Conservation (phyloP, 2,888 invertebrate species). For the Myathropa florea region DNA sequence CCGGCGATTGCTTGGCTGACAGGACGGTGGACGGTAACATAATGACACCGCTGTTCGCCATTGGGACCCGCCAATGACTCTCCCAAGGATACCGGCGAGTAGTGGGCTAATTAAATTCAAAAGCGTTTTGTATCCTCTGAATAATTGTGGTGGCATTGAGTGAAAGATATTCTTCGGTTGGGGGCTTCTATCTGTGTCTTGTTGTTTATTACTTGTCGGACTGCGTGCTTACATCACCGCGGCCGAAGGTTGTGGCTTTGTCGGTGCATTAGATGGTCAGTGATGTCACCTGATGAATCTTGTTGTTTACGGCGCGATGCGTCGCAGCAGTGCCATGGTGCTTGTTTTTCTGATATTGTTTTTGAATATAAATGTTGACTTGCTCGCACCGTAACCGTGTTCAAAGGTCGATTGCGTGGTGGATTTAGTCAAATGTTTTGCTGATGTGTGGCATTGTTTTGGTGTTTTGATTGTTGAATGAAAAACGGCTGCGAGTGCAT, state of each 20-base stretch:
- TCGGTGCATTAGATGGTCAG: not conserved
- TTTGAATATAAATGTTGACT: not conserved
- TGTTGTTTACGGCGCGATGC: not conserved
- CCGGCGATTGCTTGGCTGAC: slow-evolving; percentile 25
- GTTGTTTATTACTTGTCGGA: slow-evolving; percentile 4
- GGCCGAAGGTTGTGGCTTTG: not conserved
- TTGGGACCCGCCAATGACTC: slow-evolving; percentile 13
- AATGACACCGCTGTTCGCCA: slow-evolving; percentile 36
- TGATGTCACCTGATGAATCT: not conserved
- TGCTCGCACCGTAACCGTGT: too few species aligned
- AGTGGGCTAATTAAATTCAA: slow-evolving; percentile 42
- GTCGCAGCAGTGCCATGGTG: not conserved
- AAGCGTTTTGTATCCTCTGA: slow-evolving; percentile 1
- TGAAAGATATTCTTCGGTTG: slow-evolving; percentile 3
- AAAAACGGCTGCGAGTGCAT: not conserved
- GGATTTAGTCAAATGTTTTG: not conserved
- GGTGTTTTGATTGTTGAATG: not conserved
- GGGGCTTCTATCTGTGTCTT: not conserved
- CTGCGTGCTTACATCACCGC: slow-evolving; percentile 37
- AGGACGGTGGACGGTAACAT: slow-evolving; percentile 35
- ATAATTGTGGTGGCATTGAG: slow-evolving; percentile 47
- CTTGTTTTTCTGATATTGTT: not conserved
- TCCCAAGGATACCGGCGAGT: slow-evolving; percentile 44
- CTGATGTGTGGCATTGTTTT: not conserved
- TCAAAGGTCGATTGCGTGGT: too few species aligned